Evolutionary conservation across 2,888 invertebrate species (phyloP), one percentile per base, ranked within the genome.

Genomic region (Tanaodytes sp.): DNA sequence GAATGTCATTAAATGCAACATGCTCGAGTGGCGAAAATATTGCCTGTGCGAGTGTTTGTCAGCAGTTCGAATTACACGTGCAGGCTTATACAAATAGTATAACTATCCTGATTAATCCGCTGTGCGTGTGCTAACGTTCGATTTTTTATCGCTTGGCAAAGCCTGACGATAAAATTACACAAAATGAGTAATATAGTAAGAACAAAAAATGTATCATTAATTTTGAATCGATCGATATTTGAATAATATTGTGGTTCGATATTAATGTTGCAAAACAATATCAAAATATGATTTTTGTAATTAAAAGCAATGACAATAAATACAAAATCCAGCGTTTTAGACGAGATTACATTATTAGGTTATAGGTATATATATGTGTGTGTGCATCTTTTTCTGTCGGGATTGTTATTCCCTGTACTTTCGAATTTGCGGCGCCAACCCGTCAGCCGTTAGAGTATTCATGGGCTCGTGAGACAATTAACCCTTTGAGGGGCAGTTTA

Each of bases 401-500:
- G n/a, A 69, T 68, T 72, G 67, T 73, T 63, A 66, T 72, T 72
- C 55, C 30, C 43, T 31, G 58, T 62, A 73, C 40, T 71, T 73
- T 65, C 63, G 55, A 62, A 72, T 65, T 65, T 66, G 65, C 55
- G 63, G 68, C 49, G 65, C 52, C 55, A 66, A 71, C 74, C 71
- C 67, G 75, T 78, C 62, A 79, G 81, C 82, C 80, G 81, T 84
- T 83, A 83, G 80, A 81, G 82, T 84, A 84, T 84, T 84, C 84
- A 84, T 84, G 78, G 84, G 80, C 80, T 84, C 80, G 82, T 80
- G 80, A 81, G 82, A 83, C 83, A 83, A 84, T 84, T 84, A 84
- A 84, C 83, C 81, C 84, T 84, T 84, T 84, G 84, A 84, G 82
- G 83, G 84, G 84, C 84, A 84, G 84, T 84, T 84, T 83, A 84